Conservation (phyloP, 2,113 vertebrate species). For the Chloroceryle aenea region DNA sequence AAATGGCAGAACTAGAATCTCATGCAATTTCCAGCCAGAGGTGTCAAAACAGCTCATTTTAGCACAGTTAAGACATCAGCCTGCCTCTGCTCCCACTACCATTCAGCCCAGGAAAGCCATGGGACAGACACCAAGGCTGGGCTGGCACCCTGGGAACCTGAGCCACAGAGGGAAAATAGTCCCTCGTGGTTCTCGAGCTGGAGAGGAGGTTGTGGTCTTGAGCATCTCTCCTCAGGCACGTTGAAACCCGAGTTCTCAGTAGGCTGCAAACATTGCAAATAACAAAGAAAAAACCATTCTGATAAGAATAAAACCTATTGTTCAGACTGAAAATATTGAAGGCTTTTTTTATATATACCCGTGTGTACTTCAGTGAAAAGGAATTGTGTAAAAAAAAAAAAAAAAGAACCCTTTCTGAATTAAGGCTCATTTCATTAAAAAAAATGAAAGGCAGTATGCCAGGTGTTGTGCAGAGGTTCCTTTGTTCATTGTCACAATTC, state of each 20-base stretch:
- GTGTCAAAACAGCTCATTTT: background rate
- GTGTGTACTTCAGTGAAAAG: background rate
- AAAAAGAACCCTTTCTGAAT: conserved; percentile 9
- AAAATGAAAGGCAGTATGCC: background rate
- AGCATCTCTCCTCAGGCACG: background rate
- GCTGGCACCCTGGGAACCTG: background rate
- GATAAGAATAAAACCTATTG: background rate
- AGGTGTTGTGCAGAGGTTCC: conserved; percentile 42
- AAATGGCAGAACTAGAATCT: background rate
- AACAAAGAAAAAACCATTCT: background rate
- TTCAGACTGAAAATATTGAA: background rate
- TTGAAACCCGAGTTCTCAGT: background rate
- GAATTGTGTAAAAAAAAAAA: background rate
- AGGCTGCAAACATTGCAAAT: background rate
- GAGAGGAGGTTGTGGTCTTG: fast-evolving
- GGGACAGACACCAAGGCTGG: background rate
- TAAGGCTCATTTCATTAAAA: conserved; percentile 24
- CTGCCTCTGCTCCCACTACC: background rate
- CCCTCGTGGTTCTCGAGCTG: background rate
- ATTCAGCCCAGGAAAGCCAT: background rate
- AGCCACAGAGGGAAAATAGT: background rate
- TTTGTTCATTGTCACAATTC: conserved; percentile 54
- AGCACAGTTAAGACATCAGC: background rate
- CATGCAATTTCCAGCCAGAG: background rate
- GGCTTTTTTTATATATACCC: background rate